A percentile compares a stretch with the other conserved stretches of the same genome.
phyloP scores from a whole-genome alignment of 2,113 vertebrate genomes.

The Larimichthys polyactis region DNA sequence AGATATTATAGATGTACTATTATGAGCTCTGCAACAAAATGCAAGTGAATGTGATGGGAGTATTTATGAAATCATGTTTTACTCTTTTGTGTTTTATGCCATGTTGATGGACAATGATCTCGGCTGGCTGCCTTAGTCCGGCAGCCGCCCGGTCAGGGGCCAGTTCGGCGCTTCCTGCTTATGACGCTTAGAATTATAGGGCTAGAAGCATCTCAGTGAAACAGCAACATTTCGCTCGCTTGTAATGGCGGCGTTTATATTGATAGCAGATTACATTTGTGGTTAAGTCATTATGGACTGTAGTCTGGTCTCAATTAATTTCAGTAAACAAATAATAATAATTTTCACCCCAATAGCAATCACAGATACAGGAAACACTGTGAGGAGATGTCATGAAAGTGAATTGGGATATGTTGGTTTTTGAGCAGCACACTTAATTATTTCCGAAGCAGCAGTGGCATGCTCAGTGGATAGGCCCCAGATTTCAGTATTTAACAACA shows the following conservation, averaged over 20 bases:
- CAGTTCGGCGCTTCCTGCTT: slow-evolving; percentile 74
- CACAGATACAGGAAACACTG: slow-evolving; percentile 74
- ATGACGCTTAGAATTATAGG: slow-evolving; percentile 73
- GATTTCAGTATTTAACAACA: slow-evolving; percentile 57
- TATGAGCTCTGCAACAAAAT: slow-evolving; percentile 84
- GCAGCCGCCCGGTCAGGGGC: slow-evolving; percentile 58
- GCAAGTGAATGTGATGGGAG: slow-evolving; percentile 83
- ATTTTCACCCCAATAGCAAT: slow-evolving; percentile 63
- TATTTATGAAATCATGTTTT: slow-evolving; percentile 78
- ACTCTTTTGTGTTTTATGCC: slow-evolving; percentile 70
- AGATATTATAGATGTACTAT: slow-evolving; percentile 83
- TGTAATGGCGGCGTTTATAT: slow-evolving; percentile 59
- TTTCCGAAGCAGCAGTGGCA: slow-evolving; percentile 42
- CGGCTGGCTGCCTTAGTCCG: slow-evolving; percentile 37
- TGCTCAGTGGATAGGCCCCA: slow-evolving; percentile 52
- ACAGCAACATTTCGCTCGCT: slow-evolving; percentile 58
- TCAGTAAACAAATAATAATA: slow-evolving; percentile 54
- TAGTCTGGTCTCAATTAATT: slow-evolving; percentile 67
- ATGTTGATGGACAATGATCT: slow-evolving; percentile 74
- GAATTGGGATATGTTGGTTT: slow-evolving; percentile 67
- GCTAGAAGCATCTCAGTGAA: slow-evolving; percentile 76
- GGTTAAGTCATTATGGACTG: slow-evolving; percentile 60
- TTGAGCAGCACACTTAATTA: slow-evolving; percentile 58
- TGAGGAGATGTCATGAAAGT: slow-evolving; percentile 74
- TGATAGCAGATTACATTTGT: slow-evolving; percentile 65